Percentiles rank a stretch among this genome's conserved stretches.
Evolutionary conservation across 2,888 invertebrate genomes (phyloP).

Genomic region (Trissonchulus latispiculum): DNA sequence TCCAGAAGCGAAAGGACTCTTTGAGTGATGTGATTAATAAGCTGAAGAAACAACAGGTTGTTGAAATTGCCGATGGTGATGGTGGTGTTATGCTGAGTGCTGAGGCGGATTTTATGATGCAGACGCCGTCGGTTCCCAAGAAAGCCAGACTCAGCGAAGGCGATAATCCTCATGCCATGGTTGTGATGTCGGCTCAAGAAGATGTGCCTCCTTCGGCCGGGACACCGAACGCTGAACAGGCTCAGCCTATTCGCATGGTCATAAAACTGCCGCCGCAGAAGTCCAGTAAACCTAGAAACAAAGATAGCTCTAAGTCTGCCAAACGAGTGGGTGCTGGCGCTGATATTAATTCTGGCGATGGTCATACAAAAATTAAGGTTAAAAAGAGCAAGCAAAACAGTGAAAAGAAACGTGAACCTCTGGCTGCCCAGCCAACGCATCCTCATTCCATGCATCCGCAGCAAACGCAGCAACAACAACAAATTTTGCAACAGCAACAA

Average conservation of each 20-base stretch:
- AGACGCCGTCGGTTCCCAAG: background rate
- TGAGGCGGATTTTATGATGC: background rate
- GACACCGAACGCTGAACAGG: background rate
- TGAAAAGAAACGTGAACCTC: background rate
- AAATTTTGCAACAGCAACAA: background rate
- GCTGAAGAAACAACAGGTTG: background rate
- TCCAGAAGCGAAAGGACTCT: background rate
- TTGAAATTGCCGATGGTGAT: background rate
- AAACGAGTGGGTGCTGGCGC: background rate
- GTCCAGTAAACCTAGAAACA: background rate
- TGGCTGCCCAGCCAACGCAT: background rate
- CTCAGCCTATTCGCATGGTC: slow-evolving; percentile 8
- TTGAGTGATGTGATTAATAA: background rate
- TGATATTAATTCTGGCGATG: background rate
- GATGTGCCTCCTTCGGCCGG: background rate
- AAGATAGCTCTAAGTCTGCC: background rate
- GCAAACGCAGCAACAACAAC: background rate
- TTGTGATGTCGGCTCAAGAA: background rate
- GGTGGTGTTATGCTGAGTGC: background rate
- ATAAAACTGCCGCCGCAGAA: background rate
- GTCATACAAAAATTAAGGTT: background rate
- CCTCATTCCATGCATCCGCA: background rate
- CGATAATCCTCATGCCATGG: background rate
- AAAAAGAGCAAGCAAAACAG: background rate
- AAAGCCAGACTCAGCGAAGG: background rate